Conservation (phyloP, 2,113 vertebrate genomes). For the Choloepus hoffmanni region DNA sequence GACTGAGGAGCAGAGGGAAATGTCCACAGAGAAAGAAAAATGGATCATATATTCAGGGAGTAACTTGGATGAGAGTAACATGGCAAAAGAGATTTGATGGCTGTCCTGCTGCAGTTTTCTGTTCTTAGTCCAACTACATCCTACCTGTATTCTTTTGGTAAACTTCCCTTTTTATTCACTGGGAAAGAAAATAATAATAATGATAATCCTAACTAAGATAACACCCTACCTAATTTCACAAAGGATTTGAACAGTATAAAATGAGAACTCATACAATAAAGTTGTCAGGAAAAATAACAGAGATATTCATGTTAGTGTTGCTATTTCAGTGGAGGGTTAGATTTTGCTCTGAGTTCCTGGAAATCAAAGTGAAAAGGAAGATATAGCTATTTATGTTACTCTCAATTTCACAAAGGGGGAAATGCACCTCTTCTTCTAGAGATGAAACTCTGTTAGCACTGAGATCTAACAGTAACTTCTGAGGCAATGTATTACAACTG, state of each 20-base stretch:
- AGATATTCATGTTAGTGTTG: not conserved
- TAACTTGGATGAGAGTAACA: not conserved
- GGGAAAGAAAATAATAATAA: constrained; percentile 2
- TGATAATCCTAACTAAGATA: not conserved
- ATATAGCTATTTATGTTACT: not conserved
- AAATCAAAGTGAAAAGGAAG: not conserved
- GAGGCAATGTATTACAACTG: not conserved
- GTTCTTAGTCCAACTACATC: not conserved
- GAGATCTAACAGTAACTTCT: not conserved
- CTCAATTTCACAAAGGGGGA: not conserved
- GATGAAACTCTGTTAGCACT: not conserved
- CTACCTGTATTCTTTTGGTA: not conserved
- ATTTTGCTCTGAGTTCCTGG: constrained; percentile 3
- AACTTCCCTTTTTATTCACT: not conserved
- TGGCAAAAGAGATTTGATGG: not conserved
- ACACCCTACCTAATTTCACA: not conserved
- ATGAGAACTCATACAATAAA: constrained; percentile 14
- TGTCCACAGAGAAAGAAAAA: not conserved
- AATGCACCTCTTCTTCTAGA: not conserved
- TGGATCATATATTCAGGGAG: not conserved
- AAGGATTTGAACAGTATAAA: not conserved
- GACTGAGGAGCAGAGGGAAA: not conserved
- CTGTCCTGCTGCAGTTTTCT: not conserved
- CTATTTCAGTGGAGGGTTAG: not conserved
- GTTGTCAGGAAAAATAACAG: not conserved